phyloP scores from a whole-genome alignment of 2,113 vertebrate species.

The Alligator mississippiensis region DNA sequence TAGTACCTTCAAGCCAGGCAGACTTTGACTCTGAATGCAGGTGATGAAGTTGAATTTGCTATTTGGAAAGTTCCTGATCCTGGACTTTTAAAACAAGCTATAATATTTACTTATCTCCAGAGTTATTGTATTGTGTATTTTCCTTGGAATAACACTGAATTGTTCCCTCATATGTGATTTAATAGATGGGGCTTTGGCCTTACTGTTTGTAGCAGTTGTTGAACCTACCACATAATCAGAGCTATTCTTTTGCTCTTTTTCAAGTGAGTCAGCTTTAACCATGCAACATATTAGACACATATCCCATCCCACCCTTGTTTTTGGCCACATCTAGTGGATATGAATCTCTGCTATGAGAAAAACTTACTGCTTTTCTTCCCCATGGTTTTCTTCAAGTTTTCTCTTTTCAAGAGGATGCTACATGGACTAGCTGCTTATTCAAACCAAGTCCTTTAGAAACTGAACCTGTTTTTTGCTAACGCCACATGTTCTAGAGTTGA shows the following conservation, averaged over 20 bases:
- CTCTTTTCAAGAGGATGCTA: neutral
- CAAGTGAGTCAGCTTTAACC: neutral
- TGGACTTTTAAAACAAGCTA: neutral
- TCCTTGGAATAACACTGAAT: neutral
- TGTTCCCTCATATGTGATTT: rapidly evolving
- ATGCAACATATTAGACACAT: too few species aligned
- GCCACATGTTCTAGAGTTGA: too few species aligned
- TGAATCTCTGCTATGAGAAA: neutral
- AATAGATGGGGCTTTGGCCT: neutral
- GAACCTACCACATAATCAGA: neutral
- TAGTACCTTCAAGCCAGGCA: rapidly evolving
- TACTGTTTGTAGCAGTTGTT: rapidly evolving
- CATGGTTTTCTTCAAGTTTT: neutral
- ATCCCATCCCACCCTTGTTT: neutral
- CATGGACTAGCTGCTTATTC: neutral
- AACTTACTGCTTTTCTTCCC: neutral
- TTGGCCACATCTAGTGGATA: neutral
- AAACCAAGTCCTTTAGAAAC: neutral
- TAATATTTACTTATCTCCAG: neutral
- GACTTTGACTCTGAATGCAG: neutral
- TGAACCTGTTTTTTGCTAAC: too few species aligned
- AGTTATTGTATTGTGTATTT: neutral
- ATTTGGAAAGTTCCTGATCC: neutral
- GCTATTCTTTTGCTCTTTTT: too few species aligned
- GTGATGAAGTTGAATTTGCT: neutral